Base-by-base conservation (phyloP, 2,888 invertebrate species). In the Lithophane ornitopus region DNA sequence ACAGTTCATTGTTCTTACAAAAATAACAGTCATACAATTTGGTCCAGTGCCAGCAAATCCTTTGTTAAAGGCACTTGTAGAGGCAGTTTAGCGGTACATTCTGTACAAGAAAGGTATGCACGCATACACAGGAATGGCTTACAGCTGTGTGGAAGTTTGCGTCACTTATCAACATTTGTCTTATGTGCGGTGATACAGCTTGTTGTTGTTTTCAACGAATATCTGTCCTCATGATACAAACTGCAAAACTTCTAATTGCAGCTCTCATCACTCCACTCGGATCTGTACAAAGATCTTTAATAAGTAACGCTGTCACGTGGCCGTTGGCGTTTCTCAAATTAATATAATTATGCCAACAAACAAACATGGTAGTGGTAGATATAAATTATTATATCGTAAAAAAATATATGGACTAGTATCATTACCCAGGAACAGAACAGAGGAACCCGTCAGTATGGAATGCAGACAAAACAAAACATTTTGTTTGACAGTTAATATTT, bases 51-150 rank as follows among this genome's bases (percentile, higher is more conserved):
- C 4, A 34, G 16, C 1, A 12, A 39, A 34, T 26, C 6, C 12
- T 3, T n/a, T 39, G 7, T 39, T 39, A 19, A 9, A 28, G 9
- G 19, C 59, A 59, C 6, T 59, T 22, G 0, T 6, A 41, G 9
- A 1, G 19, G 14, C 9, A 70, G 73, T 82, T 74, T 72, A 73
- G 82, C 65, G 76, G 76, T 76, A 46, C 71, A 65, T 4, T 78
- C 14, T 28, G 68, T 62, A 62, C 70, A 54, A 58, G 19, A 19
- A 56, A 44, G 73, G 85, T 78, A 73, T 71, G 71, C 87, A 86
- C 85, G 87, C 87, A 70, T 76, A 76, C 86, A 86, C 87, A 62
- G 71, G 85, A 86, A 85, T 87, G 84, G 85, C 87, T 87, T 87
- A 70, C 74, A 76, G 79, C 82, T 87, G 78, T 87, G 81, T 85